Base-by-base conservation (phyloP, 2,113 vertebrate genomes). In the Myotis brandtii region DNA sequence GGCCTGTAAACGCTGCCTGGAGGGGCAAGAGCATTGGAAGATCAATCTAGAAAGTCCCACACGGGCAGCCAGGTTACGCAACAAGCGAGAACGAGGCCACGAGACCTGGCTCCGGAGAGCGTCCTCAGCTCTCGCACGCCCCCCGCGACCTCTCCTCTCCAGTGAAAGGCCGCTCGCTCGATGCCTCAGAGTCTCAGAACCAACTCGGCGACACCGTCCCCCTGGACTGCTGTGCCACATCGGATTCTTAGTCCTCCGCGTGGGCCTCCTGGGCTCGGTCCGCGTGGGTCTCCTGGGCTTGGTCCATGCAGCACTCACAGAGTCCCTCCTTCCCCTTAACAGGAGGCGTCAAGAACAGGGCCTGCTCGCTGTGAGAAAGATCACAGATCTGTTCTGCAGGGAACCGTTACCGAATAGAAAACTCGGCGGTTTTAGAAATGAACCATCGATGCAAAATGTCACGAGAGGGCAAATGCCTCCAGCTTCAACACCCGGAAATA, bases 401-500 rank as follows among this genome's bases (percentile, higher is more conserved):
- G 82, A 76, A 62, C 6, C 30, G 37, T 84, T 72, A 59, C 8
- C 89, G 94, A 10, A 73, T 40, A 82, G 43, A 72, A n/a, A 95
- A 46, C 1, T 79, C 72, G 46, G 69, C 18, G 84, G 16, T 75
- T 93, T 54, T 4, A 48, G 48, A 88, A 94, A 91, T 30, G 52
- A 50, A 46, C 40, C 12, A 59, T 69, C 17, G 59, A 32, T 56
- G 62, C 32, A 46, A 96, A 94, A 85, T 67, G 37, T 79, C 79
- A 77, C 11, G 87, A 80, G 37, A 89, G 43, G 34, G 75, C 93
- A 56, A 83, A 86, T 77, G 32, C 30, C 52, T 91, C 93, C 67
- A 83, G 89, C 75, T 85, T 91, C 34, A 88, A 87, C 25, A 69
- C 83, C 86, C 25, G 86, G 87, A 84, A 89, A 32, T 48, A 80